Base-by-base conservation (phyloP, 2,113 vertebrate genomes). In the Cricetomys ansorgei region DNA sequence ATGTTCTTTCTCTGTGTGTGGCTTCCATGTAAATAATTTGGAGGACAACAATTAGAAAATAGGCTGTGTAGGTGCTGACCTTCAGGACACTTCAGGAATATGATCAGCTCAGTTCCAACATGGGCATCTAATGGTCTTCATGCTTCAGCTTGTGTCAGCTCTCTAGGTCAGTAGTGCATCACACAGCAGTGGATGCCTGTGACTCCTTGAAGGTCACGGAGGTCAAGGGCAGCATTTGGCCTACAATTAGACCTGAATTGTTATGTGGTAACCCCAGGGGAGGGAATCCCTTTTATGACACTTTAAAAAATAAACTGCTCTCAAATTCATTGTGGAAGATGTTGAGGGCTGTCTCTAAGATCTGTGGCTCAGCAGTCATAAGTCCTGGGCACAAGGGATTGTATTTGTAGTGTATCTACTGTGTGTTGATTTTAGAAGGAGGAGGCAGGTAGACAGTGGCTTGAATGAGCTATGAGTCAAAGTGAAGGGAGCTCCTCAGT, bases 21-120 rank as follows among this genome's bases (percentile, higher is more conserved):
- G 79, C 96, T 96, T 3, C 17, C 93, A 93, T 95, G 97, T 97
- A 95, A 98, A 97, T 70, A 97, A 97, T 96, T 97, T 93, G 72
- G 81, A 96, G 3, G 79, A 81, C 0, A 16, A 62, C 29, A 81
- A 57, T 21, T 64, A 96, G 95, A 91, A 96, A 97, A 95, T 70
- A 92, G 31, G 67, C 40, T 94, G 21, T 93, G 89, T 88, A 84
- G 89, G 84, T 94, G 89, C 93, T 79, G 94, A 97, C 89, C 94
- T 91, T 94, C 96, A 92, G 94, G 72, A 88, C 55, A n/a, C 65
- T 72, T 70, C n/a, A 70, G 40, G 48, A 55, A 70, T 81, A 67
- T 92, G 37, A 45, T 57, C 45, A 94, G 65, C 94, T 67, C 10
- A 0, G 79, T 76, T 93, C 84, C 92, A 65, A 53, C 8, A 15